Evolutionary conservation across 1,140 invertebrate genomes (phyloP).

Genomic region (Drosophila sp.): DNA sequence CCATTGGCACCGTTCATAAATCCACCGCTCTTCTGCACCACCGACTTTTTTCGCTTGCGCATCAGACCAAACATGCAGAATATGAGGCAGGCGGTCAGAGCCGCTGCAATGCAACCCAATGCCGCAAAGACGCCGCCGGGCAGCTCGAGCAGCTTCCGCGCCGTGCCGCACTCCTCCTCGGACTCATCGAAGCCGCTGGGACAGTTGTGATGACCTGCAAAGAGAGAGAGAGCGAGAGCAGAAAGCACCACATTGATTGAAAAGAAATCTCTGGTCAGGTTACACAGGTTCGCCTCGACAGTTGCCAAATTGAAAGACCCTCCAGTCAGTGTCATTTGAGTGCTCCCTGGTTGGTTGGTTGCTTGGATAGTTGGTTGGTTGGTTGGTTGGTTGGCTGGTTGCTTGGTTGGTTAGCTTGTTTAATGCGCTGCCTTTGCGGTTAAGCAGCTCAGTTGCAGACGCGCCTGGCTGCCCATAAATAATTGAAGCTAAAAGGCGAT

Average conservation of each 20-base stretch:
- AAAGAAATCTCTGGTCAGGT: conserved; percentile 55
- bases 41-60: conserved; percentile 86
- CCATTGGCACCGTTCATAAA: conserved; percentile 82
- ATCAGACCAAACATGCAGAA: conserved; percentile 85
- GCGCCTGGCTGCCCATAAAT: conserved; percentile 79
- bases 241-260: conserved; percentile 61
- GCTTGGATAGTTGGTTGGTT: conserved; percentile 19
- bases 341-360: conserved; percentile 39
- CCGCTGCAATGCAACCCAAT: conserved; percentile 86
- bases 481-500: conserved; percentile 80
- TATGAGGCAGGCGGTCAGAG: conserved; percentile 86
- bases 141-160: conserved; percentile 85
- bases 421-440: conserved; percentile 78
- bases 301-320: conserved; percentile 64
- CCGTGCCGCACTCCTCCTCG: conserved; percentile 89
- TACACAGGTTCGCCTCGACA: conserved; percentile 38
- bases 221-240: neutral
- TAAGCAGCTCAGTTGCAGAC: conserved; percentile 75
- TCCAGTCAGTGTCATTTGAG: conserved; percentile 60
- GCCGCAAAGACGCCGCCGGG: conserved; percentile 86
- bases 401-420: conserved; percentile 57
- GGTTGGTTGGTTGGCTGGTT: conserved; percentile 13
- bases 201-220: conserved; percentile 88
- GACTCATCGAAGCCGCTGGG: conserved; percentile 94
- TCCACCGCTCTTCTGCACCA: conserved; percentile 85